Base-by-base conservation (phyloP, 2,797 vertebrate species). In the Lepus oiostolus region DNA sequence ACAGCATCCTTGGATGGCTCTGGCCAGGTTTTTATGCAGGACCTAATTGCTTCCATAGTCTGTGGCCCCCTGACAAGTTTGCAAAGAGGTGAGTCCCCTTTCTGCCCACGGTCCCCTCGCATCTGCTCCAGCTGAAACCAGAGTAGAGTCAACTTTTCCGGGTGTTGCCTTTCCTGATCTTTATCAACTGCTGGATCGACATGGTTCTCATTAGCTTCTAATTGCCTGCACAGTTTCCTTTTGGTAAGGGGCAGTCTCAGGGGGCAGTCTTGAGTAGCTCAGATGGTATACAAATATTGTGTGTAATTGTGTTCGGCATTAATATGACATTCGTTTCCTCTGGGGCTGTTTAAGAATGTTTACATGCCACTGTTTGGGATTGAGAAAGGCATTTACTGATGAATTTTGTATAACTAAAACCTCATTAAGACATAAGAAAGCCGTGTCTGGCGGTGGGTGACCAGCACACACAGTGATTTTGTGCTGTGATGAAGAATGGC, bases 211-310 rank as follows among this genome's bases (percentile, higher is more conserved):
- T 80, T 89, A 50, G 17, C 68, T 85, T 76, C 60, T 93, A 95
- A 82, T 90, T 85, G 75, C 72, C 93, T 38, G 14, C 19, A 4
- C 85, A 28, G 58, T 72, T 96, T 96, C 93, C 93, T 95, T 70
- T 96, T 83, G 12, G 77, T 38, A 63, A 92, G 95, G 62, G 86
- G 2, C 5, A 30, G 0, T 54, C 96, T 90, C 76, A 85, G 85
- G 95, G 95, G 80, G 50, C 76, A 85, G 95, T 92, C 91, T 91
- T 12, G 97, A 97, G 90, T 47, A 83, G 63, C 80, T 95, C 32
- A 63, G 14, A 11, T 90, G 85, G 38, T 91, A 88, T 94, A 80
- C 85, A 95, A 75, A 80, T 75, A 90, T 94, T 86, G 10, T 83
- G 28, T 38, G 14, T 85, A 86, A 68, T 93, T 77, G n/a, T 80